Base-by-base conservation (phyloP, 2,797 vertebrate species). In the Chloroceryle inda region DNA sequence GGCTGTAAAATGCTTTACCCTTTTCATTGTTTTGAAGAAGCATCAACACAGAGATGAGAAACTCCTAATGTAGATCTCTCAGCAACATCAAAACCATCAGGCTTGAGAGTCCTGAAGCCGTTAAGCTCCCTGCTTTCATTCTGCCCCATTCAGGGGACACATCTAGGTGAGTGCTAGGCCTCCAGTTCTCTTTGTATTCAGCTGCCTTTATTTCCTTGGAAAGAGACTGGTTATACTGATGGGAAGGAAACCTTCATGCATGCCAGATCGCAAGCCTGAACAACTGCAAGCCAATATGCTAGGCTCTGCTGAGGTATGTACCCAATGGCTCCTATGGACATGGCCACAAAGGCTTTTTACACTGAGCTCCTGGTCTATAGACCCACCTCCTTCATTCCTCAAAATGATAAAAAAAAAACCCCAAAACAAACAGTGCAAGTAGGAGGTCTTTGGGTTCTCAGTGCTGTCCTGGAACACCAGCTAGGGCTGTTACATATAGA, bases 211-310 rank as follows among this genome's bases (percentile, higher is more conserved):
- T 55, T 56, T 80, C 61, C 68, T 56, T 21, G 22, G 49, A n/a
- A 83, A 62, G 76, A 80, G 21, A 26, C 8, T 26, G 35, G 18
- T 37, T 35, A 11, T 7, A 27, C 22, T 23, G 23, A 61, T 13
- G 8, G 55, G 40, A 82, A 75, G 21, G 67, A 76, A 85, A n/a
- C 5, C 22, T 33, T 27, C 17, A 8, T 9, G 31, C 33, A 6
- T 13, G 42, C 16, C 53, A 38, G 55, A 68, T 35, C 29, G 45
- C 19, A 6, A 33, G 68, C 21, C 15, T 27, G 27, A 29, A 33
- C 19, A 52, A 9, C 47, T 29, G 27, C 1, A 1, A 14, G 68
- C 24, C 35, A 26, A 17, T 4, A 13, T 0, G 31, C 24, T 0
- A 1, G 9, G 50, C 12, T 56, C 26, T 9, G 47, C 40, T 15